Evolutionary conservation across 1,140 invertebrate species (phyloP), one percentile per base, ranked within the genome.

Genomic region (Goniozus legneri): DNA sequence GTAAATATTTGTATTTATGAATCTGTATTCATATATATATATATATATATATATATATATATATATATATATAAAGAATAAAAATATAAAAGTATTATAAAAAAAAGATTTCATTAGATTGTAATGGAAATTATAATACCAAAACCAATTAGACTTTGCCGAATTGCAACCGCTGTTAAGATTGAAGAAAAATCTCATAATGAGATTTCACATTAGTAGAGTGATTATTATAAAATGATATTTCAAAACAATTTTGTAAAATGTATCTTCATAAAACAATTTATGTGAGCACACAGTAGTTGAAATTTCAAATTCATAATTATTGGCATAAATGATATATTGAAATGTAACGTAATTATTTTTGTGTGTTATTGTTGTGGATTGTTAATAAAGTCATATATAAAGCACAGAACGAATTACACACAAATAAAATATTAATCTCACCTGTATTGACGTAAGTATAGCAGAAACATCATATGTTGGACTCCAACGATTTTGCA

Each of bases 381-480:
- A 10, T 42, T 22, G 3, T 8, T 8, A 43, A 37, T 19, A 27
- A n/a, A 33, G 31, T 18, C 39, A 10, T 32, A 40, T 16, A 36
- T 21, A n/a, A n/a, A n/a, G 4, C 36, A 44, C 0, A 39, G 1
- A 50, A 31, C 18, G n/a, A 43, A n/a, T 44, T 24, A 31, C 10
- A 27, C 20, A 19, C 34, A 44, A 12, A n/a, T 42, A 2, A 30
- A 34, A 22, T 31, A 36, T 21, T 18, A 41, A 68, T 76, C 80
- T 79, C 70, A 88, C 87, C 82, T 89, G 87, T 83, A 89, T 89
- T 65, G 86, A 88, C 71, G 96, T 99, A 77, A 99, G 82, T 70
- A 99, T 98, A 56, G 97, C 96, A 58, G 95, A 97, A 22, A 99
- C 97, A 83, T 99, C 97, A 77, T 99, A 99, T 53, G 97, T 98